These are phyloP conservation scores for Darevskia nairensis DNA, from an alignment of 2,797 vertebrate genomes.

Conservation along the genomic window DNA sequence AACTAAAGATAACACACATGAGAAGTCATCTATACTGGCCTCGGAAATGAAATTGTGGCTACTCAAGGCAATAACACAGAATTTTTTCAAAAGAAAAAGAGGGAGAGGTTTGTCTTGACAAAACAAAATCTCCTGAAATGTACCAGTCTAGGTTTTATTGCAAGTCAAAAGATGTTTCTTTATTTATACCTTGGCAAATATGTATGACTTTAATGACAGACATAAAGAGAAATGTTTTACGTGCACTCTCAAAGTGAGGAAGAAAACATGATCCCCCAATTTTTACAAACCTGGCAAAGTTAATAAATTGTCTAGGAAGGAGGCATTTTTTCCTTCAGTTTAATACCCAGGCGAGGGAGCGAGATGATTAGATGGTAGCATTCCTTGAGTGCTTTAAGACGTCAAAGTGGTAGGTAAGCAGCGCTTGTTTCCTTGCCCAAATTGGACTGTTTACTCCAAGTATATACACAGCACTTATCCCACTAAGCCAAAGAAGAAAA, in stretches of 20 bases:
- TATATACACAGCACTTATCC: not conserved
- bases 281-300: slow-evolving; percentile 49
- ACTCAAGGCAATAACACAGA: not conserved
- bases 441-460: slow-evolving; percentile 4
- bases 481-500: not conserved
- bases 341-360: not conserved
- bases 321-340: slow-evolving; percentile 30
- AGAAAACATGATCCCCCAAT: slow-evolving; percentile 33
- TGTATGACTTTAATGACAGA: slow-evolving; percentile 42
- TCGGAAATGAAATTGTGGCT: not conserved
- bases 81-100: not conserved
- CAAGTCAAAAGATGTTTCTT: slow-evolving; percentile 64
- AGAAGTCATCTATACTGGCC: not conserved
- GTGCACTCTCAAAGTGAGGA: slow-evolving; percentile 50
- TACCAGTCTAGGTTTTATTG: slow-evolving; percentile 45
- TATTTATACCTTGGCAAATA: slow-evolving; percentile 49
- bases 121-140: slow-evolving; percentile 47
- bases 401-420: slow-evolving; percentile 5
- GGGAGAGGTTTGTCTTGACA: slow-evolving; percentile 43
- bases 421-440: not conserved
- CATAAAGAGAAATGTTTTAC: slow-evolving; percentile 56
- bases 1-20: slow-evolving; percentile 42
- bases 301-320: slow-evolving; percentile 36
- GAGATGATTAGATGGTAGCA: not conserved
- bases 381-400: not conserved